These are phyloP conservation scores for Ciona savignyi DNA, from an alignment of 23 tunicate species.

Conservation along the genomic window DNA sequence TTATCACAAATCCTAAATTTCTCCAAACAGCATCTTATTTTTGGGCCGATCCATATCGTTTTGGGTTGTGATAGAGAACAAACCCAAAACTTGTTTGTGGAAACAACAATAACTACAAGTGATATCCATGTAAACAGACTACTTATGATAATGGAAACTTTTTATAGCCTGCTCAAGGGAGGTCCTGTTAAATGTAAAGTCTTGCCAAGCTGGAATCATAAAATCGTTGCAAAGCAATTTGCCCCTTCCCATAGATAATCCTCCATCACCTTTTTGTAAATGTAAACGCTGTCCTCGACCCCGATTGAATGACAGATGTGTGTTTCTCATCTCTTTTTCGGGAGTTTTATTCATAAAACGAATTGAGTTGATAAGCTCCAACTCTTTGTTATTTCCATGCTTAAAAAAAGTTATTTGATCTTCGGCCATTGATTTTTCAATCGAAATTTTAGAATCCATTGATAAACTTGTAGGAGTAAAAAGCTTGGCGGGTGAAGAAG, in stretches of 20 bases:
- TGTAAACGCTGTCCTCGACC: constrained; percentile 47
- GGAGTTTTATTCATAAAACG: not conserved
- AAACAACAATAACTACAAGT: too few relatives aligned
- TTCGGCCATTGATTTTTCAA: not conserved
- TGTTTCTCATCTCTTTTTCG: not conserved
- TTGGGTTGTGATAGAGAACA: too few relatives aligned
- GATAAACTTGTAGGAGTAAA: not conserved
- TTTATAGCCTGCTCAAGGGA: constrained; percentile 33
- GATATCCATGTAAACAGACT: too few relatives aligned
- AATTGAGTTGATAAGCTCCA: constrained; percentile 1
- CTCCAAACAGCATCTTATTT: too few relatives aligned
- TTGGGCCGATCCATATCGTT: too few relatives aligned
- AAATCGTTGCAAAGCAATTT: not conserved
- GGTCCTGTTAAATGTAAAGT: constrained; percentile 44
- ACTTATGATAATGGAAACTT: not conserved
- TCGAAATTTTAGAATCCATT: not conserved
- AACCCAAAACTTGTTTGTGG: too few relatives aligned
- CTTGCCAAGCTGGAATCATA: constrained; percentile 64
- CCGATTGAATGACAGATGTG: constrained; percentile 1
- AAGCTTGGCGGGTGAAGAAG: not conserved
- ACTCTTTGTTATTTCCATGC: constrained; percentile 3
- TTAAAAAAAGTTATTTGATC: constrained; percentile 1
- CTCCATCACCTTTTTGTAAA: not conserved
- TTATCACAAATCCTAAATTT: too few relatives aligned
- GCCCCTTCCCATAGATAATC: constrained; percentile 4